Evolutionary conservation across 2,888 invertebrate genomes (phyloP).

Genomic region (Entomobrya multifasciata): DNA sequence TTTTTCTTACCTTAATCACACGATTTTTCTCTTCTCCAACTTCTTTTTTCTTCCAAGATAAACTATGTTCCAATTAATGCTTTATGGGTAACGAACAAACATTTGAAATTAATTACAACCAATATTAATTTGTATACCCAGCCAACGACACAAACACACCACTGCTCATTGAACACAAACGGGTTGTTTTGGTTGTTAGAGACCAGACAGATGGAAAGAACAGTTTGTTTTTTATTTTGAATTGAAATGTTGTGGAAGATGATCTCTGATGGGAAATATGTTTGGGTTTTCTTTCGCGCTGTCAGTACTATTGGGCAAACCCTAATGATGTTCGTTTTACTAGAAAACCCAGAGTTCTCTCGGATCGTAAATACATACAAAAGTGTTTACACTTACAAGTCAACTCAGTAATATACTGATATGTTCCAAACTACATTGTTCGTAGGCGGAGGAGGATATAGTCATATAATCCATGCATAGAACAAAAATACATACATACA

Average conservation of each 20-base stretch:
- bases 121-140: too few relatives aligned
- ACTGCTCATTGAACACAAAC: neutral
- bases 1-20: too few relatives aligned
- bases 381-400: too few relatives aligned
- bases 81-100: too few relatives aligned
- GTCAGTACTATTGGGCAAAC: slow-evolving; percentile 18
- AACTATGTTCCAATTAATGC: too few relatives aligned
- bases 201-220: slow-evolving; percentile 14
- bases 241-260: neutral
- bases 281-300: slow-evolving; percentile 52
- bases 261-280: slow-evolving; percentile 9
- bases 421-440: neutral
- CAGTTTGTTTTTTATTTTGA: slow-evolving; percentile 28
- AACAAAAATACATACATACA: too few relatives aligned
- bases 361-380: slow-evolving; percentile 4
- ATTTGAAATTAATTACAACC: too few relatives aligned
- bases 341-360: slow-evolving; percentile 41
- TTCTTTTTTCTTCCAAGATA: neutral
- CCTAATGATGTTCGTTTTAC: slow-evolving; percentile 21
- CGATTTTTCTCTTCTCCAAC: too few relatives aligned
- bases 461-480: too few relatives aligned
- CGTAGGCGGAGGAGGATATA: too few relatives aligned
- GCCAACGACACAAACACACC: neutral
- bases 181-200: neutral
- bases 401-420: too few relatives aligned